Conservation (phyloP, 2,888 invertebrate species). For the Nemurella pictetii region DNA sequence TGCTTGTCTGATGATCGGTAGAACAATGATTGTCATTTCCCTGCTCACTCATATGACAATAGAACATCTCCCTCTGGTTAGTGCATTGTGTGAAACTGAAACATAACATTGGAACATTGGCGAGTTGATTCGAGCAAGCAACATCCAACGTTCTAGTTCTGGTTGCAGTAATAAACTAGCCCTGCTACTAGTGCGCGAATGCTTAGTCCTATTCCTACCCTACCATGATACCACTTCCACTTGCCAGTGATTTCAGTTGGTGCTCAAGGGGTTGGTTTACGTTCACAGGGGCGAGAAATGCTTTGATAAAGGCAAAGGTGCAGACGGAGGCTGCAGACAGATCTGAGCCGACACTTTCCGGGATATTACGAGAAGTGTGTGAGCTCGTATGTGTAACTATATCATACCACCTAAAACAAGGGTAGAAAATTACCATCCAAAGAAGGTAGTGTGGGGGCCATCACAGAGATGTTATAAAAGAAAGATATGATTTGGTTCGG, state of each 20-base stretch:
- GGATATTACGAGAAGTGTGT: neutral
- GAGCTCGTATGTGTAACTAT: neutral
- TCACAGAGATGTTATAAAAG: neutral
- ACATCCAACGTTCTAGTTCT: no score
- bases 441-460: neutral
- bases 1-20: neutral
- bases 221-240: no score
- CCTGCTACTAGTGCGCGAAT: neutral
- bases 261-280: neutral
- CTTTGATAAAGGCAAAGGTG: neutral
- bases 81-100: neutral
- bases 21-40: constrained; percentile 30
- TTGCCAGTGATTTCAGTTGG: neutral
- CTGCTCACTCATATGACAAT: constrained; percentile 7
- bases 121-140: neutral
- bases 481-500: neutral
- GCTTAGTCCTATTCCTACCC: neutral
- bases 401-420: no score
- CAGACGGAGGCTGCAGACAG: neutral
- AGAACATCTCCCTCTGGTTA: neutral
- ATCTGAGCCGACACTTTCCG: neutral
- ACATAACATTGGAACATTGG: neutral
- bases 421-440: neutral
- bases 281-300: neutral
- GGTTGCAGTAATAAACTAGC: neutral